Percentiles rank a stretch among this genome's conserved stretches.
phyloP scores from a whole-genome alignment of 2,113 vertebrate species.

The Condylura cristata region DNA sequence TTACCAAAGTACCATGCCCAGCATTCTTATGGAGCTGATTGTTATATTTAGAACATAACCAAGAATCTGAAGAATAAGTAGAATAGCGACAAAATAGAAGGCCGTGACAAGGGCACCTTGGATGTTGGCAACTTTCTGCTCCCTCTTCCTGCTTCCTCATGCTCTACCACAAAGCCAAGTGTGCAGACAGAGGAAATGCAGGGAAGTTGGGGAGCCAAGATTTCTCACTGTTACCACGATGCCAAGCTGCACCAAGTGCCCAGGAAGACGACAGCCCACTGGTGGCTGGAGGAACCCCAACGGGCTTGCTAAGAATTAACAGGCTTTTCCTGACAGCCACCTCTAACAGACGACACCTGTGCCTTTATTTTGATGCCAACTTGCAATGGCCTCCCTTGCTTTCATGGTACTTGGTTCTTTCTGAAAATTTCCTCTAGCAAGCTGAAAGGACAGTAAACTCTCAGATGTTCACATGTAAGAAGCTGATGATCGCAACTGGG shows the following conservation, averaged over 20 bases:
- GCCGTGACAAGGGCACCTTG: neutral
- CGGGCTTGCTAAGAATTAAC: neutral
- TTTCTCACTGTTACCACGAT: neutral
- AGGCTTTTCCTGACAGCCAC: neutral
- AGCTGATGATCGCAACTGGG: neutral
- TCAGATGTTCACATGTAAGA: conserved; percentile 28
- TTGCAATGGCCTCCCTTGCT: neutral
- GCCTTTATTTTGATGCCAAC: conserved; percentile 12
- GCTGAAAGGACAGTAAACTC: conserved; percentile 26
- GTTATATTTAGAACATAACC: neutral
- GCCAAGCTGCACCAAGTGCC: neutral
- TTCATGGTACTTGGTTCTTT: conserved; percentile 11
- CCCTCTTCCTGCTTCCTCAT: neutral
- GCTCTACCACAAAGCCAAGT: neutral
- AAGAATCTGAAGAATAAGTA: neutral
- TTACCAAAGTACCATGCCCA: neutral
- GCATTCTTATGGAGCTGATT: neutral
- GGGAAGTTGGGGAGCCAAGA: neutral
- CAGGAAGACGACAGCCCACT: neutral
- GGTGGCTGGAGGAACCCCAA: neutral
- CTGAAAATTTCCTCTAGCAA: conserved; percentile 5
- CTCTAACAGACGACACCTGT: neutral
- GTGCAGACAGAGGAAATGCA: neutral
- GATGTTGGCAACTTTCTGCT: neutral
- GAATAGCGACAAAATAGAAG: neutral